phyloP scores from a whole-genome alignment of 2,113 vertebrate species.

The Pipra filicauda region DNA sequence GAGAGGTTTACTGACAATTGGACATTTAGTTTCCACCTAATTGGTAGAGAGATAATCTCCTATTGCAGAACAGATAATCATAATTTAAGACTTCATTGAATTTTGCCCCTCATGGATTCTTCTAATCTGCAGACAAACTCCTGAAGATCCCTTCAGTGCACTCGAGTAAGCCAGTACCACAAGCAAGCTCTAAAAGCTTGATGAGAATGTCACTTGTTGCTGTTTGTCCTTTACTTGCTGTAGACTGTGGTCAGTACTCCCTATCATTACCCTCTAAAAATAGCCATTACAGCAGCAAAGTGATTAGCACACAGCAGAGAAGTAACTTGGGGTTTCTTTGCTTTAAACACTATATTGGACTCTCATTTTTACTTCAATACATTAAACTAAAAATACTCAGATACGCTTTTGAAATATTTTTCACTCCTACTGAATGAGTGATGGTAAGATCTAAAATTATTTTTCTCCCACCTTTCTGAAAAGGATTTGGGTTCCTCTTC shows the following conservation, averaged over 20 bases:
- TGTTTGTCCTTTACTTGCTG: not conserved
- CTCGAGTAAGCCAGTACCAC: not conserved
- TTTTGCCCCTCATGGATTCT: not conserved
- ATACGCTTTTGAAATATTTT: not conserved
- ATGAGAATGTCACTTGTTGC: not conserved
- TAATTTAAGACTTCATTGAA: not conserved
- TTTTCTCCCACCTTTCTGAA: not conserved
- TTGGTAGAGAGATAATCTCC: not conserved
- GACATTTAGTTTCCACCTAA: not conserved
- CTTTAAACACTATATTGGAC: not conserved
- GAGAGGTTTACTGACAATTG: not conserved
- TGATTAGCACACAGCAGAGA: not conserved
- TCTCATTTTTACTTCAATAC: not conserved
- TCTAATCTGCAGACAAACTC: not conserved
- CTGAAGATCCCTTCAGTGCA: not conserved
- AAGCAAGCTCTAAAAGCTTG: not conserved
- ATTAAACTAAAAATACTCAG: not conserved
- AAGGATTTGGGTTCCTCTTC: not conserved
- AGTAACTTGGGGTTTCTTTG: not conserved
- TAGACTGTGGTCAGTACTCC: not conserved
- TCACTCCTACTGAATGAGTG: not conserved
- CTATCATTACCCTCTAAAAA: not conserved
- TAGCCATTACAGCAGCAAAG: not conserved
- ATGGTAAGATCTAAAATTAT: not conserved
- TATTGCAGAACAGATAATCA: not conserved